Evolutionary conservation across 2,888 invertebrate genomes (phyloP).

Genomic region (Cylindroiulus punctatus): DNA sequence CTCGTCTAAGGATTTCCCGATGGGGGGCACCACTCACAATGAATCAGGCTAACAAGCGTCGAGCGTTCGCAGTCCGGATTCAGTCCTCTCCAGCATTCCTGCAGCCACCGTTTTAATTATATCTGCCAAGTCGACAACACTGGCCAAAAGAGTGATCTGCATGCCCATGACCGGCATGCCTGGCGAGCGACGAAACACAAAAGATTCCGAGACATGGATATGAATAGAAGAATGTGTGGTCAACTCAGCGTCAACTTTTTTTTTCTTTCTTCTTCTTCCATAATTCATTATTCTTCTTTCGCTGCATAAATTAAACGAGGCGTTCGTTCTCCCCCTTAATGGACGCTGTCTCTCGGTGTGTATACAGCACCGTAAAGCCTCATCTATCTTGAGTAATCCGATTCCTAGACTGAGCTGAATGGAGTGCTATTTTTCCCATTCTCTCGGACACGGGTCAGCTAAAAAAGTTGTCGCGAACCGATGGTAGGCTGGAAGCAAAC

Average conservation of each 20-base stretch:
- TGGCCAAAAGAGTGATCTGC: conserved; percentile 26
- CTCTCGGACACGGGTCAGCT: background rate
- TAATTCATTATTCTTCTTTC: conserved; percentile 39
- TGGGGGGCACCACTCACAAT: conserved; percentile 54
- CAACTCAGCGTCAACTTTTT: conserved; percentile 30
- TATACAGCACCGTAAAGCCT: background rate
- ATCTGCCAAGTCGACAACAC: conserved; percentile 49
- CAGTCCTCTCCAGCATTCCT: conserved; percentile 15
- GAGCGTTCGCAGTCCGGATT: background rate
- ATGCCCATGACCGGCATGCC: conserved; percentile 24
- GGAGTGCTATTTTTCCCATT: background rate
- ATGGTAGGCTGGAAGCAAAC: no score
- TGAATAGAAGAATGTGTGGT: conserved; percentile 42
- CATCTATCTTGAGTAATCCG: no score
- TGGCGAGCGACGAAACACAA: conserved; percentile 27
- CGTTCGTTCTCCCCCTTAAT: conserved; percentile 12
- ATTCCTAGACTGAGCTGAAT: background rate
- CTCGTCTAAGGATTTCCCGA: conserved; percentile 52
- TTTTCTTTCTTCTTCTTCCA: conserved; percentile 16
- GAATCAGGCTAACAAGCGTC: conserved; percentile 53
- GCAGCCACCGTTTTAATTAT: conserved; percentile 52
- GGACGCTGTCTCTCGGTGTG: background rate
- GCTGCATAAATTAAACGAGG: conserved; percentile 34
- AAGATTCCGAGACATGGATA: conserved; percentile 38
- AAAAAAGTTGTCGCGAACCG: background rate